Conservation (phyloP, 1,140 invertebrate species). For the Cotesia glomerata region DNA sequence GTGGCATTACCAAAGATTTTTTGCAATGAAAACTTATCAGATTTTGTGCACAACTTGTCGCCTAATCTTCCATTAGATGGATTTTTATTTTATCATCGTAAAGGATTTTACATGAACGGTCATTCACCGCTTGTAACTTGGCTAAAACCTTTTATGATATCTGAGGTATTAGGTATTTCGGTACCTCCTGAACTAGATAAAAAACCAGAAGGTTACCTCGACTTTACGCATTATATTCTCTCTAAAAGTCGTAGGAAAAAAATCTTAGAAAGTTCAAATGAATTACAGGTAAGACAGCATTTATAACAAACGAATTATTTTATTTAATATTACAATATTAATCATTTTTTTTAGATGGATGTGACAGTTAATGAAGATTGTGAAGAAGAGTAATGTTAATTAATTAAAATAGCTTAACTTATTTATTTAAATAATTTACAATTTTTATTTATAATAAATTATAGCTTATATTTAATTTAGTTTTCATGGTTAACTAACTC, state of each 20-base stretch:
- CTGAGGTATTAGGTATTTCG: constrained; percentile 73
- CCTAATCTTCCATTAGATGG: constrained; percentile 70
- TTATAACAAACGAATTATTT: background rate
- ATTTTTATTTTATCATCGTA: constrained; percentile 82
- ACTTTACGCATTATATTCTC: constrained; percentile 48
- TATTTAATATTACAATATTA: background rate
- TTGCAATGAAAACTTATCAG: constrained; percentile 55
- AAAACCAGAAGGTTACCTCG: constrained; percentile 57
- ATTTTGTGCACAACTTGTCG: constrained; percentile 46
- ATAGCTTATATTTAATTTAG: background rate
- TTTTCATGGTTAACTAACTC: background rate
- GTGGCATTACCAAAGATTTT: constrained; percentile 58
- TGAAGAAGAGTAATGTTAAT: background rate
- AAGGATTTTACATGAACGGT: constrained; percentile 78
- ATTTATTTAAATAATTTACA: background rate
- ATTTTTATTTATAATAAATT: background rate
- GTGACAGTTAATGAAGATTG: constrained; percentile 1
- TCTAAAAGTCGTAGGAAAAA: constrained; percentile 16
- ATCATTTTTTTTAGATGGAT: constrained; percentile 27
- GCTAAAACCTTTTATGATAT: constrained; percentile 87
- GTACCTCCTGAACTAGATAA: constrained; percentile 56
- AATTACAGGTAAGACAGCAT: background rate
- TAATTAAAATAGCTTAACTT: background rate
- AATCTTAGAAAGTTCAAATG: constrained; percentile 1
- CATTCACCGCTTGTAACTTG: constrained; percentile 85